Evolutionary conservation across 2,113 vertebrate genomes (phyloP).

Genomic region (Polypterus senegalus): DNA sequence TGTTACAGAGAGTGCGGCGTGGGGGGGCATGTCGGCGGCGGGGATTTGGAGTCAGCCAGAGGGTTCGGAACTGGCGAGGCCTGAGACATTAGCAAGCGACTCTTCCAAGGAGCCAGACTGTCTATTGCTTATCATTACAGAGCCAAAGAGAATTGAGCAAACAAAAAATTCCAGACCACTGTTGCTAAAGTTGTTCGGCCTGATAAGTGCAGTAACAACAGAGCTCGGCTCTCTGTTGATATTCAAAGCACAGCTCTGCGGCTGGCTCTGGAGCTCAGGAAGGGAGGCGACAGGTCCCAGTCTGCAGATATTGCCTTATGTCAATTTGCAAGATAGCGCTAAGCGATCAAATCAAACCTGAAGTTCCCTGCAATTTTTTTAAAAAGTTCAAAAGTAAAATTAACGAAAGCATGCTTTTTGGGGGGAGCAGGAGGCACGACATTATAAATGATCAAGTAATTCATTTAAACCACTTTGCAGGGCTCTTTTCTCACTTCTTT

Average conservation of each 20-base stretch:
- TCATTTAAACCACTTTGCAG: too few species aligned
- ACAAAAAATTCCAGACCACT: constrained; percentile 40
- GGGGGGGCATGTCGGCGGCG: background rate
- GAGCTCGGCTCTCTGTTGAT: constrained; percentile 18
- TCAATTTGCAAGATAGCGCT: too few species aligned
- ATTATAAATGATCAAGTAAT: too few species aligned
- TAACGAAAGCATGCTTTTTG: too few species aligned
- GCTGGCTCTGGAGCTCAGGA: constrained; percentile 13
- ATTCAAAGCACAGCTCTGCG: constrained; percentile 20
- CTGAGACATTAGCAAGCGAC: constrained; percentile 40
- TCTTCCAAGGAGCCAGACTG: constrained; percentile 71
- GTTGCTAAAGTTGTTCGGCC: constrained; percentile 28
- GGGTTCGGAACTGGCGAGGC: constrained; percentile 47
- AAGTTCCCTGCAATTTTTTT: too few species aligned
- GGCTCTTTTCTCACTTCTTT: too few species aligned
- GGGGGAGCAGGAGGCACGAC: too few species aligned
- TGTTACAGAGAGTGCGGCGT: constrained; percentile 24
- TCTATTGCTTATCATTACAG: constrained; percentile 67
- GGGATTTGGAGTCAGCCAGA: constrained; percentile 36
- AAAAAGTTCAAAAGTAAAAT: too few species aligned
- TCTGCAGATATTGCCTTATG: too few species aligned
- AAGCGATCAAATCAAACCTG: too few species aligned
- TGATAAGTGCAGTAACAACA: constrained; percentile 38
- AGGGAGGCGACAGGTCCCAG: too few species aligned
- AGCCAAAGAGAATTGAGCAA: constrained; percentile 47